Percentiles rank a stretch among this genome's conserved stretches.
Evolutionary conservation across 1,140 invertebrate species (phyloP).

Genomic region (Leptoteleia sp.): DNA sequence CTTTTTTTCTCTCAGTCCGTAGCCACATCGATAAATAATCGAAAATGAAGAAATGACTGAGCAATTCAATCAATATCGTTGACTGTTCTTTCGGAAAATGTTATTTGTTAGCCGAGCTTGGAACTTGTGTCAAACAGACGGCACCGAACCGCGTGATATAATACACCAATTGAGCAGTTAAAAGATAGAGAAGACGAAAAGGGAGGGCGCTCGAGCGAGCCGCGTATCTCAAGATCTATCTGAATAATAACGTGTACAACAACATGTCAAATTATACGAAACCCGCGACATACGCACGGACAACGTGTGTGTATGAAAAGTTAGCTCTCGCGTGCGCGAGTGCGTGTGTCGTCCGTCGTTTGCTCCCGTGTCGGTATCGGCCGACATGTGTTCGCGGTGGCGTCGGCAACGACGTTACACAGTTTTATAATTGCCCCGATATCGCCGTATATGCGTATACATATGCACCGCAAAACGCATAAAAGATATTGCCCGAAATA

Average conservation of each 20-base stretch:
- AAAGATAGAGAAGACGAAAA: constrained; percentile 50
- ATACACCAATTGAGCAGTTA: constrained; percentile 47
- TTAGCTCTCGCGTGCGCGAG: constrained; percentile 63
- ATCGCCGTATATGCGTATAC: constrained; percentile 56
- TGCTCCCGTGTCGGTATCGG: constrained; percentile 70
- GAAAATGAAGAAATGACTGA: too few relatives aligned
- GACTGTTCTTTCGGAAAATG: too few relatives aligned
- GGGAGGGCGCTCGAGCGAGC: constrained; percentile 57
- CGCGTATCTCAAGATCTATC: constrained; percentile 80
- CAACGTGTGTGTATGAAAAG: constrained; percentile 58
- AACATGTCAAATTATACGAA: constrained; percentile 82
- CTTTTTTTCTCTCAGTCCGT: too few relatives aligned
- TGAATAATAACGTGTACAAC: constrained; percentile 82
- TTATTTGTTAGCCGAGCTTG: too few relatives aligned
- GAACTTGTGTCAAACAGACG: constrained; percentile 7
- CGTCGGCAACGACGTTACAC: constrained; percentile 70
- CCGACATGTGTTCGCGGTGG: constrained; percentile 75
- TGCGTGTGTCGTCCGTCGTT: constrained; percentile 66
- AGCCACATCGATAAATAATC: too few relatives aligned
- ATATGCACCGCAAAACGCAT: constrained; percentile 52
- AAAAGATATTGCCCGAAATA: constrained; percentile 56
- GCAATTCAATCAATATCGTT: too few relatives aligned
- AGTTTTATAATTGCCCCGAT: constrained; percentile 75
- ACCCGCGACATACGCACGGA: constrained; percentile 71
- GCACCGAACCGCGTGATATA: constrained; percentile 20